phyloP scores from a whole-genome alignment of 1,140 invertebrate genomes.

The Bacillus rossius region DNA sequence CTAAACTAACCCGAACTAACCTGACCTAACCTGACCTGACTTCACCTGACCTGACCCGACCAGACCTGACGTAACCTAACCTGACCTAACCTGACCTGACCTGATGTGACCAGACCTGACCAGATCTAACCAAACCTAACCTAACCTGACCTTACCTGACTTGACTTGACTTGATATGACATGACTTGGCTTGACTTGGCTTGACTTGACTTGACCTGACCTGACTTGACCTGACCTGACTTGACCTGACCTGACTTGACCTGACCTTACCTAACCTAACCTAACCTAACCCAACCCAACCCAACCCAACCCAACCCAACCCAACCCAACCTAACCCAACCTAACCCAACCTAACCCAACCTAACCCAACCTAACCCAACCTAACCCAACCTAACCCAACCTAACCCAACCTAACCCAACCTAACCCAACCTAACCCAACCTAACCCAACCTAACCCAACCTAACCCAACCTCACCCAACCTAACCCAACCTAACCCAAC shows the following conservation, averaged over 20 bases:
- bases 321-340: neutral
- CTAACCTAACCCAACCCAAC: neutral
- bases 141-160: constrained; percentile 17
- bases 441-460: too few species aligned
- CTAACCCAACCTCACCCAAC: too few species aligned
- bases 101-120: constrained; percentile 14
- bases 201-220: constrained; percentile 14
- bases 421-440: too few species aligned
- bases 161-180: constrained; percentile 13
- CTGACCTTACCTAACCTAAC: too few species aligned
- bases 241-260: too few species aligned
- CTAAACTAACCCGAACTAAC: neutral
- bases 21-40: constrained; percentile 18
- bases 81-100: constrained; percentile 16
- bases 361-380: neutral
- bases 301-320: neutral
- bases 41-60: constrained; percentile 23
- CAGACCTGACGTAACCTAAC: constrained; percentile 21
- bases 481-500: too few species aligned
- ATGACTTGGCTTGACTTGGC: constrained; percentile 15
- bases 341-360: neutral
- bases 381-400: neutral
- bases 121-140: constrained; percentile 13
- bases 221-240: too few species aligned
- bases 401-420: neutral